Conservation (phyloP, 2,888 invertebrate species). For the Sycophila texana region DNA sequence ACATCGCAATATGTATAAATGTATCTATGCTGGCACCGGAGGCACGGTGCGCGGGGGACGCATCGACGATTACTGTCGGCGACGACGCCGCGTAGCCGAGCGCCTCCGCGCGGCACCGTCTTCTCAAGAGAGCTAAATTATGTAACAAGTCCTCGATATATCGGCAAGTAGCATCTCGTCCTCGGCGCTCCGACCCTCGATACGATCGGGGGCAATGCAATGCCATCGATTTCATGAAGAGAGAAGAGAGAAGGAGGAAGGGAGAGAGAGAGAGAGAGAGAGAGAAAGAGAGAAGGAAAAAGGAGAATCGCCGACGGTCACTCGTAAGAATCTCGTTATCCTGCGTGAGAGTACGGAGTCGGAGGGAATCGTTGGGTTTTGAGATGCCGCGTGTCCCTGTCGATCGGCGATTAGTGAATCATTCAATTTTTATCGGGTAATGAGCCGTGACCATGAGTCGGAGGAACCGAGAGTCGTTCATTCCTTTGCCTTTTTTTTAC, state of each 20-base stretch:
- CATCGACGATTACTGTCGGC: conserved; percentile 21
- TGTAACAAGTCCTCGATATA: conserved; percentile 51
- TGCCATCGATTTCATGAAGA: conserved; percentile 58
- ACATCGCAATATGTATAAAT: conserved; percentile 53
- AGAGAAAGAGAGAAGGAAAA: conserved; percentile 10
- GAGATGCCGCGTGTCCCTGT: conserved; percentile 6
- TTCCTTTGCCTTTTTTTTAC: no score
- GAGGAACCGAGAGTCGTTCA: neutral
- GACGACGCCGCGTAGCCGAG: conserved; percentile 18
- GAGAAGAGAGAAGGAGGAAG: conserved; percentile 2
- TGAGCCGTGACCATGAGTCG: neutral
- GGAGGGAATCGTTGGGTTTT: conserved; percentile 17
- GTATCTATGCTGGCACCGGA: conserved; percentile 56
- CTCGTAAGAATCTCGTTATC: conserved; percentile 49
- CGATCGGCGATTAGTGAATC: conserved; percentile 11
- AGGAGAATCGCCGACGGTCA: conserved; percentile 15
- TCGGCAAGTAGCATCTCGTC: conserved; percentile 48
- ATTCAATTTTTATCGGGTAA: conserved; percentile 10
- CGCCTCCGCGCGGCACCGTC: neutral
- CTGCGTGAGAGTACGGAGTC: conserved; percentile 17
- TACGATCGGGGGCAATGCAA: conserved; percentile 67
- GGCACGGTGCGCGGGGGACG: neutral
- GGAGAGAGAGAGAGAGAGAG: conserved; percentile 5
- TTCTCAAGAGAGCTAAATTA: conserved; percentile 42
- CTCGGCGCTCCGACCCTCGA: conserved; percentile 31